Evolutionary conservation across 2,888 invertebrate genomes (phyloP).

Genomic region (Melinaea menophilus): DNA sequence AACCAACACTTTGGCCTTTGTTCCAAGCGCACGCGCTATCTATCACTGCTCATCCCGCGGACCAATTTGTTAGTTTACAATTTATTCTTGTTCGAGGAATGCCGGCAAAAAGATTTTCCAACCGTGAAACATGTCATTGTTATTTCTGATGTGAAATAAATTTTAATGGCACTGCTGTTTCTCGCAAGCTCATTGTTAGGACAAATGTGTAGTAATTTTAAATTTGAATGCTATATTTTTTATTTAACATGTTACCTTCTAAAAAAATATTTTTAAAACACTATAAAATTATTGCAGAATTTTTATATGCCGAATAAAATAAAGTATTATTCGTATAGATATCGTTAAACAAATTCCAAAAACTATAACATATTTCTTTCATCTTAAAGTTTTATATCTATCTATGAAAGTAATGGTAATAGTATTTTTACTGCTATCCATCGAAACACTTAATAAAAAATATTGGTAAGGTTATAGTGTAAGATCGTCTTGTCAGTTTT

Average conservation of each 20-base stretch:
- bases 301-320: neutral
- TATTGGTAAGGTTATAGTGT: constrained; percentile 54
- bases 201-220: neutral
- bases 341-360: constrained; percentile 22
- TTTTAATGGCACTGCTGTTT: constrained; percentile 34
- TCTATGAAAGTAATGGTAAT: constrained; percentile 66
- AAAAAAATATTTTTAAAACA: too few relatives aligned
- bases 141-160: constrained; percentile 34
- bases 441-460: constrained; percentile 59
- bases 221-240: neutral
- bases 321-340: neutral
- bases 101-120: constrained; percentile 39
- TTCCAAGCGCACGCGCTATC: constrained; percentile 65
- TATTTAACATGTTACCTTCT: neutral
- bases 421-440: constrained; percentile 73
- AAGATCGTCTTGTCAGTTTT: constrained; percentile 65
- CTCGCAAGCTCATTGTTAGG: constrained; percentile 19
- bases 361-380: constrained; percentile 46
- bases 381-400: constrained; percentile 66
- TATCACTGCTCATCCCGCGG: constrained; percentile 60
- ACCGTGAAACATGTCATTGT: constrained; percentile 37
- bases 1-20: constrained; percentile 69
- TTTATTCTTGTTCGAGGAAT: constrained; percentile 48
- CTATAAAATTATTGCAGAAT: too few relatives aligned
- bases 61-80: constrained; percentile 64